Conservation (phyloP, 2,797 vertebrate genomes). For the Oryzias dopingdopingensis region DNA sequence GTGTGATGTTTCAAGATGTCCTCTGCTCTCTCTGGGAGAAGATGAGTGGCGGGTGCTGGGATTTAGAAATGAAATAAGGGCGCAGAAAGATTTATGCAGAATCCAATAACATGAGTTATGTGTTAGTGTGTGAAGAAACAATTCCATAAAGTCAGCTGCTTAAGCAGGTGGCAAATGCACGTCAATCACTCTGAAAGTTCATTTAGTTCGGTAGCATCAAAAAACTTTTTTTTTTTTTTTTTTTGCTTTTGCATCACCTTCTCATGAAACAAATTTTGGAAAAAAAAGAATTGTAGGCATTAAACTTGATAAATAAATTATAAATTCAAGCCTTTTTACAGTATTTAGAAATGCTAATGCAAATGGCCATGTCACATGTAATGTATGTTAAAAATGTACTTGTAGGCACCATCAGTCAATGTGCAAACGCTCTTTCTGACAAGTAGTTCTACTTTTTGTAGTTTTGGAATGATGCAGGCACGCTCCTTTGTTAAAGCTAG, state of each 20-base stretch:
- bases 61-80: constrained; percentile 37
- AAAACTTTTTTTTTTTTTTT: constrained; percentile 5
- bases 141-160: constrained; percentile 37
- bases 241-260: not conserved
- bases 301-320: too few relatives aligned
- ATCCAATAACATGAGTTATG: constrained; percentile 66
- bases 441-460: too few relatives aligned
- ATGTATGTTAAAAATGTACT: too few relatives aligned
- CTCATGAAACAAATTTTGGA: too few relatives aligned
- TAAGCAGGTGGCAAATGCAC: constrained; percentile 38
- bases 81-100: constrained; percentile 53
- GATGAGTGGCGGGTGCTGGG: constrained; percentile 43
- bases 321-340: too few relatives aligned
- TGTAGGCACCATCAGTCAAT: too few relatives aligned
- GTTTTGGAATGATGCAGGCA: too few relatives aligned
- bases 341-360: too few relatives aligned
- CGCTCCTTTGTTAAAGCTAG: too few relatives aligned
- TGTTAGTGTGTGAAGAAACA: constrained; percentile 43
- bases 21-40: constrained; percentile 51
- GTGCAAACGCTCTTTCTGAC: too few relatives aligned
- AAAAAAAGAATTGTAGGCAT: too few relatives aligned
- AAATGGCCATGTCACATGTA: too few relatives aligned
- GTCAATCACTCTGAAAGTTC: constrained; percentile 50
- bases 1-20: constrained; percentile 71
- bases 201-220: constrained; percentile 18